Percentiles rank a stretch among this genome's conserved stretches.
Evolutionary conservation across 2,888 invertebrate genomes (phyloP).

Genomic region (Gymnosoma rotundatum): DNA sequence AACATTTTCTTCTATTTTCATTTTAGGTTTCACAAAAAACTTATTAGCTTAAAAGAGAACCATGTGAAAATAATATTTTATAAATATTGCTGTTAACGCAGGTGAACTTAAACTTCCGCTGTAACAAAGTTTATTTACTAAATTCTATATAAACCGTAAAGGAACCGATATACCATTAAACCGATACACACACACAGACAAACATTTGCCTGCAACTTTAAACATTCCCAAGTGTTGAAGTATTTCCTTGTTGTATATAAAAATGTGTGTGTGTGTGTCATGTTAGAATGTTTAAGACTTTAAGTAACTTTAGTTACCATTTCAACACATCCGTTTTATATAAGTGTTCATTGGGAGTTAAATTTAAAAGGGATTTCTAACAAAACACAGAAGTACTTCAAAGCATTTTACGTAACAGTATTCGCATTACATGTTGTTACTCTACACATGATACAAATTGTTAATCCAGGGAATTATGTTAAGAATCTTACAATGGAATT

Average conservation of each 20-base stretch:
- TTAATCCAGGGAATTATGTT: slow-evolving; percentile 3
- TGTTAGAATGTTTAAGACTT: slow-evolving; percentile 1
- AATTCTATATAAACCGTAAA: not conserved
- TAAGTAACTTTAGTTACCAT: slow-evolving; percentile 42
- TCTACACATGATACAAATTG: slow-evolving; percentile 29
- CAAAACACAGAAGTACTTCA: not conserved
- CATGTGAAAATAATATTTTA: slow-evolving; percentile 1
- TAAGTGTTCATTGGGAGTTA: not conserved
- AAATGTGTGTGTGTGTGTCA: not conserved
- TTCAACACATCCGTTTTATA: slow-evolving; percentile 38
- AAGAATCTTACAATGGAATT: not conserved
- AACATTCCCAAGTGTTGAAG: slow-evolving; percentile 7
- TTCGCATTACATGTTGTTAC: not conserved
- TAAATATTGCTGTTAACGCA: not conserved
- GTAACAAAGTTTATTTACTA: slow-evolving; percentile 14
- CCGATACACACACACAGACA: not conserved
- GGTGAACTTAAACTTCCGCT: not conserved
- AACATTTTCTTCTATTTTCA: not conserved
- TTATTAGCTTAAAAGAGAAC: not conserved
- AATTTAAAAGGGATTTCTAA: not conserved
- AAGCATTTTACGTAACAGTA: not conserved
- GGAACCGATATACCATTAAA: slow-evolving; percentile 16
- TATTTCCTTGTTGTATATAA: not conserved
- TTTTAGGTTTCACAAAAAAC: not conserved
- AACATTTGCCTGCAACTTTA: not conserved